These are phyloP conservation scores for Habrosyne pyritoides DNA, from an alignment of 2,888 invertebrate genomes.

Conservation along the genomic window DNA sequence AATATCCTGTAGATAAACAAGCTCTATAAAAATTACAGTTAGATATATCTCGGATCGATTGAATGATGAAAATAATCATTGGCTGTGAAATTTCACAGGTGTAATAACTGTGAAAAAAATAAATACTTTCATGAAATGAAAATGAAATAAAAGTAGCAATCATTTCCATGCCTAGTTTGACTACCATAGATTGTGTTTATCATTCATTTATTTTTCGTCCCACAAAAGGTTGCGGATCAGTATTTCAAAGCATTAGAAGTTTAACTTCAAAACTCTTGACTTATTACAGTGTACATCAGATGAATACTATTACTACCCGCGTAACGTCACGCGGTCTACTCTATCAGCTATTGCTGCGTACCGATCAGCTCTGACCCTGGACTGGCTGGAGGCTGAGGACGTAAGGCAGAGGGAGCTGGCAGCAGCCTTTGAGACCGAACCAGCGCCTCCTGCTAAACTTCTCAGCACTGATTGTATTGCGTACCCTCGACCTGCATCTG, in stretches of 20 bases:
- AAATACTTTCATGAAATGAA: too few relatives aligned
- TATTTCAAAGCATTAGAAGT: neutral
- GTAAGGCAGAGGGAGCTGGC: constrained; percentile 61
- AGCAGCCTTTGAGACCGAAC: constrained; percentile 57
- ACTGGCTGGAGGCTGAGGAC: constrained; percentile 70
- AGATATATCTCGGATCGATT: too few relatives aligned
- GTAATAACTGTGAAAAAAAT: too few relatives aligned
- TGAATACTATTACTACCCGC: constrained; percentile 48
- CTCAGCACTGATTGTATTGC: constrained; percentile 57
- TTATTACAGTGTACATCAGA: constrained; percentile 41
- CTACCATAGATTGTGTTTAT: neutral
- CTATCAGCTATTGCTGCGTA: constrained; percentile 60
- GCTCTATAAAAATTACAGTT: too few relatives aligned
- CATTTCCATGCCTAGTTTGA: too few relatives aligned
- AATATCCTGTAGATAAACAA: too few relatives aligned
- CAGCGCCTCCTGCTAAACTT: constrained; percentile 40
- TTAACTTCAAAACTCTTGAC: neutral
- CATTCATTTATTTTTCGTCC: too few relatives aligned
- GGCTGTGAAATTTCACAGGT: too few relatives aligned
- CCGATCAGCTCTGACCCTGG: constrained; percentile 64
- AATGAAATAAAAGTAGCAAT: too few relatives aligned
- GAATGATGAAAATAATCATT: too few relatives aligned
- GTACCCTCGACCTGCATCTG: constrained; percentile 59
- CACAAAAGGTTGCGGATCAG: too few relatives aligned
- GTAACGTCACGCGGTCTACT: constrained; percentile 51